Percentiles rank a stretch among this genome's conserved stretches.
These are phyloP conservation scores for Drusus annulatus DNA, from an alignment of 1,140 invertebrate species.

Conservation along the genomic window DNA sequence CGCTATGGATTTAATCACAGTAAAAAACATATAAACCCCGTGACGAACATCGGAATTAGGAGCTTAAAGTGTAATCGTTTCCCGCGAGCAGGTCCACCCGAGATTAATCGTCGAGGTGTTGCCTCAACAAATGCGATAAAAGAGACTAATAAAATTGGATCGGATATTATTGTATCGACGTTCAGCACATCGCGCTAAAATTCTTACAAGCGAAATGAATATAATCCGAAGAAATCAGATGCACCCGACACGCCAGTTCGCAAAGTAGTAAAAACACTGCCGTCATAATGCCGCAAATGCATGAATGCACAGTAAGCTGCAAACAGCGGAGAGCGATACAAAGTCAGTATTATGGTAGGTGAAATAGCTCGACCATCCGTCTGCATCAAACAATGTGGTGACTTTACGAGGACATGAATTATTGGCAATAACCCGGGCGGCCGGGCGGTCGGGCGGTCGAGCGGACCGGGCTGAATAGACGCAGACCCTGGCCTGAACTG, in stretches of 20 bases:
- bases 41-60: background rate
- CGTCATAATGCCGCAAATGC: conserved; percentile 6
- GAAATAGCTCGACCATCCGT: conserved; percentile 17
- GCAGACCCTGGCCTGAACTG: background rate
- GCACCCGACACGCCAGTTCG: conserved; percentile 19
- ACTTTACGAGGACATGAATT: conserved; percentile 45
- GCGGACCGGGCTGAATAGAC: conserved; percentile 3
- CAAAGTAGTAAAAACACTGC: background rate
- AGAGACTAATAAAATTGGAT: no score
- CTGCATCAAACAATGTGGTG: conserved; percentile 42
- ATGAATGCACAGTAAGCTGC: background rate
- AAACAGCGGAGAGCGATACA: conserved; percentile 6
- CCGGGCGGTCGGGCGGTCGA: background rate
- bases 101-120: no score
- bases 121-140: no score
- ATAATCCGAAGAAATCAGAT: conserved; percentile 30
- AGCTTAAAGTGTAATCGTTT: conserved; percentile 32
- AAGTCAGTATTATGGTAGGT: conserved; percentile 10
- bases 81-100: background rate
- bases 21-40: conserved; percentile 21
- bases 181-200: no score
- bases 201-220: background rate
- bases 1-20: conserved; percentile 11
- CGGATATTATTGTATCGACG: no score
- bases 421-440: conserved; percentile 20